Conservation (phyloP, 2,888 invertebrate genomes). For the Pedicia rivosa region DNA sequence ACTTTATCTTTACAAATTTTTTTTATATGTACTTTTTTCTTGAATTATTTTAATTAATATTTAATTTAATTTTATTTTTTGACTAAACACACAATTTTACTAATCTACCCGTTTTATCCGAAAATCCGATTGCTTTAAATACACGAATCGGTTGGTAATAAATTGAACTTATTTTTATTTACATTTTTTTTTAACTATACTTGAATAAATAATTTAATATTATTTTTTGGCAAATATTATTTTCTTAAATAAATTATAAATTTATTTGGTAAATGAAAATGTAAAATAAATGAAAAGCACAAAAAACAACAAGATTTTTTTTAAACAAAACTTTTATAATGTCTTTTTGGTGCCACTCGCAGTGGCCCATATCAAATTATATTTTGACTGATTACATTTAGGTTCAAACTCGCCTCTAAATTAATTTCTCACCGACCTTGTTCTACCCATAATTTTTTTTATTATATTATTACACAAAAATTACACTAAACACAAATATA, state of each 20-base stretch:
- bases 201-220: neutral
- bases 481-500: too few species aligned
- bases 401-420: too few species aligned
- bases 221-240: neutral
- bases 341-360: slow-evolving; percentile 16
- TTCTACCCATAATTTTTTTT: too few species aligned
- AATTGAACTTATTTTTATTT: neutral
- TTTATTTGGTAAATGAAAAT: neutral
- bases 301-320: neutral
- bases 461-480: too few species aligned
- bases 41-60: neutral
- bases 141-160: slow-evolving; percentile 3
- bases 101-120: slow-evolving; percentile 14
- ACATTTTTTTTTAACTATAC: neutral
- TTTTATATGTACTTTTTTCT: too few species aligned
- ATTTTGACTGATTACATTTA: too few species aligned
- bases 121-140: slow-evolving; percentile 11
- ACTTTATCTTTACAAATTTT: slow-evolving; percentile 1
- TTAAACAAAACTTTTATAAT: neutral
- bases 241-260: neutral
- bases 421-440: too few species aligned
- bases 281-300: neutral
- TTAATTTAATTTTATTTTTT: neutral
- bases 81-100: too few species aligned
- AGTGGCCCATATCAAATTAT: slow-evolving; percentile 20